Evolutionary conservation across 2,113 vertebrate species (phyloP).

Genomic region (Trinectes maculatus): DNA sequence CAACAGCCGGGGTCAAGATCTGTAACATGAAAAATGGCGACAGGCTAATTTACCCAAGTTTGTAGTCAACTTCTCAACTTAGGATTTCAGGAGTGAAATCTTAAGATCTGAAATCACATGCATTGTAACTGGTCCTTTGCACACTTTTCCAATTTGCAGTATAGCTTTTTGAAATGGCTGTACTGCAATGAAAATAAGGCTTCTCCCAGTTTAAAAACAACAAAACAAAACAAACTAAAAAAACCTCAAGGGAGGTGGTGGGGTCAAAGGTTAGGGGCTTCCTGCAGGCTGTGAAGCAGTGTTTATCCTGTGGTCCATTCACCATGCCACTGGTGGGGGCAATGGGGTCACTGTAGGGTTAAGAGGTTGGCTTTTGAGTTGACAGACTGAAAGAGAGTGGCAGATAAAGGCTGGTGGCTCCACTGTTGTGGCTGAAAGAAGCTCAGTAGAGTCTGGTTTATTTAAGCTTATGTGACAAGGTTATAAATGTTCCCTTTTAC

Average conservation of each 20-base stretch:
- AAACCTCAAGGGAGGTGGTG: constrained; percentile 29
- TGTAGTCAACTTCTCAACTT: neutral
- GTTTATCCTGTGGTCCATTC: constrained; percentile 75
- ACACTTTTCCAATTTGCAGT: neutral
- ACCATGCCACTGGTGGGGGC: constrained; percentile 48
- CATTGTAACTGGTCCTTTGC: neutral
- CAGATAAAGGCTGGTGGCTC: constrained; percentile 21
- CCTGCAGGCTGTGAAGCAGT: constrained; percentile 68
- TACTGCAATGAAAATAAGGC: constrained; percentile 27
- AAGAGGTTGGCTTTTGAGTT: constrained; percentile 79
- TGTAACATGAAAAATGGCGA: neutral
- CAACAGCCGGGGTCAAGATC: neutral
- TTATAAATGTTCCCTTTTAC: constrained; percentile 13
- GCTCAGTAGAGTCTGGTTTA: constrained; percentile 24
- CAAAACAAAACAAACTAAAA: constrained; percentile 1
- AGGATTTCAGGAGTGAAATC: neutral
- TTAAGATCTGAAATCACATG: neutral
- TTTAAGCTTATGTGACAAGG: constrained; percentile 26
- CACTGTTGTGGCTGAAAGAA: constrained; percentile 16
- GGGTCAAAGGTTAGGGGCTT: constrained; percentile 65
- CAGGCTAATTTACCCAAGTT: neutral
- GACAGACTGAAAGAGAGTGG: constrained; percentile 55
- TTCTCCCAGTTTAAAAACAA: constrained; percentile 14
- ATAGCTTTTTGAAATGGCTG: neutral
- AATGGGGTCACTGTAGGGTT: constrained; percentile 70